Evolutionary conservation across 2,113 vertebrate genomes (phyloP).

Genomic region (Puffinus mauretanicus): DNA sequence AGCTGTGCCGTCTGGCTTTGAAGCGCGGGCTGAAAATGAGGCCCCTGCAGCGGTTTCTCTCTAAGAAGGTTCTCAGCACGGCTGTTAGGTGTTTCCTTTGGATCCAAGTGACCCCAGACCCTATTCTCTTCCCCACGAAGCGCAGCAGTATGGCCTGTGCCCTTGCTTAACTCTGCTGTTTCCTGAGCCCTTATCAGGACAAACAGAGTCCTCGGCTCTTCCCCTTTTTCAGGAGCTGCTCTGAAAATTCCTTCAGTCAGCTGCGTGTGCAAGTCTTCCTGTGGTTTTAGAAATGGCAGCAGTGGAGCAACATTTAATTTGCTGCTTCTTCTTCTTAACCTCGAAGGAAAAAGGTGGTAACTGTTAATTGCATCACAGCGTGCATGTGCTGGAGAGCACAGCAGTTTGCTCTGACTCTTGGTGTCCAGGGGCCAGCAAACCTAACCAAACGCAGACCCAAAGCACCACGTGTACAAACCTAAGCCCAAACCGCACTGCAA

Average conservation of each 20-base stretch:
- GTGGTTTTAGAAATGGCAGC: not conserved
- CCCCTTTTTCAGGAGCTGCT: not conserved
- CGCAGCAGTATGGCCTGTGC: not conserved
- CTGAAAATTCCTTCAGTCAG: not conserved
- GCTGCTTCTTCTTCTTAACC: not conserved
- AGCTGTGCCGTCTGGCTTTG: not conserved
- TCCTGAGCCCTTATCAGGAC: not conserved
- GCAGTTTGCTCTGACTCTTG: not conserved
- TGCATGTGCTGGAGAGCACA: accelerated
- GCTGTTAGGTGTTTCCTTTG: not conserved
- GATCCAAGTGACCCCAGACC: not conserved
- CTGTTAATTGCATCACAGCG: not conserved
- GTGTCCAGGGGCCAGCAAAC: not conserved
- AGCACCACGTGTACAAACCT: not conserved
- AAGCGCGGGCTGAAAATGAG: not conserved
- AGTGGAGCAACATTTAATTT: conserved; percentile 19
- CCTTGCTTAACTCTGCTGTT: not conserved
- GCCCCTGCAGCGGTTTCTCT: not conserved
- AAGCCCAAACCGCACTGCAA: not conserved
- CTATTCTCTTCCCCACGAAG: not conserved
- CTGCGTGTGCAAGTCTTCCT: not conserved
- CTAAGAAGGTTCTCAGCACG: not conserved
- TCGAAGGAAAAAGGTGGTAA: not conserved
- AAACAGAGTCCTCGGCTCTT: not conserved
- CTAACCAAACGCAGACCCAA: not conserved